Evolutionary conservation across 2,888 invertebrate genomes (phyloP).

Genomic region (Vannuccia rotundouncinata): DNA sequence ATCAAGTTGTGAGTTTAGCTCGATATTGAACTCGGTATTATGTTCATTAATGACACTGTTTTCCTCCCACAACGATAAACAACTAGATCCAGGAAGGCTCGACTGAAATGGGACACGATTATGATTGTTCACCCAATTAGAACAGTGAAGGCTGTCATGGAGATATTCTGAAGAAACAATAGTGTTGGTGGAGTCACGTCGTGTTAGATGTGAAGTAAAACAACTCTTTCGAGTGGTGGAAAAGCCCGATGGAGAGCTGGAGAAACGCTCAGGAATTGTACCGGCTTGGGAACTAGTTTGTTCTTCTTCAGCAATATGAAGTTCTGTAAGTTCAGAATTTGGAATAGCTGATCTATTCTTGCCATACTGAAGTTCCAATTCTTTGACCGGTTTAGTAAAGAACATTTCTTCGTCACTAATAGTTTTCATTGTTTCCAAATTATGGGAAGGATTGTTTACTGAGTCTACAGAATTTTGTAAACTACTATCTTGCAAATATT

Average conservation of each 20-base stretch:
- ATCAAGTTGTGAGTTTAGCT: not conserved
- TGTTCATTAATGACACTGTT: too few species aligned
- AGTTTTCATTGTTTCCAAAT: not conserved
- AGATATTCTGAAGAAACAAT: not conserved
- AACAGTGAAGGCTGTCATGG: not conserved
- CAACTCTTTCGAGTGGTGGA: not conserved
- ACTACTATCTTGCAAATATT: not conserved
- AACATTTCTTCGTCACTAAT: constrained; percentile 1
- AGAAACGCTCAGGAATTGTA: not conserved
- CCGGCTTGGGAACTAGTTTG: not conserved
- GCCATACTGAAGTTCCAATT: not conserved
- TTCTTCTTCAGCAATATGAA: constrained; percentile 13
- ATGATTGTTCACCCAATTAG: too few species aligned
- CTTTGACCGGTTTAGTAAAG: not conserved
- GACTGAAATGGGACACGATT: too few species aligned
- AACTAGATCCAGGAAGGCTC: too few species aligned
- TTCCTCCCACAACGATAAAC: too few species aligned
- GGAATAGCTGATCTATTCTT: not conserved
- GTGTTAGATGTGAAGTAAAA: not conserved
- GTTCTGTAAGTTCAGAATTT: constrained; percentile 2
- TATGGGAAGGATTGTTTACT: not conserved
- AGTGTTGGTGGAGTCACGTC: not conserved
- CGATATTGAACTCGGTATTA: too few species aligned
- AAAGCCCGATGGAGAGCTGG: not conserved
- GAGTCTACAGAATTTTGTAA: not conserved